phyloP scores from a whole-genome alignment of 2,113 vertebrate genomes.

The Smithornis capensis region DNA sequence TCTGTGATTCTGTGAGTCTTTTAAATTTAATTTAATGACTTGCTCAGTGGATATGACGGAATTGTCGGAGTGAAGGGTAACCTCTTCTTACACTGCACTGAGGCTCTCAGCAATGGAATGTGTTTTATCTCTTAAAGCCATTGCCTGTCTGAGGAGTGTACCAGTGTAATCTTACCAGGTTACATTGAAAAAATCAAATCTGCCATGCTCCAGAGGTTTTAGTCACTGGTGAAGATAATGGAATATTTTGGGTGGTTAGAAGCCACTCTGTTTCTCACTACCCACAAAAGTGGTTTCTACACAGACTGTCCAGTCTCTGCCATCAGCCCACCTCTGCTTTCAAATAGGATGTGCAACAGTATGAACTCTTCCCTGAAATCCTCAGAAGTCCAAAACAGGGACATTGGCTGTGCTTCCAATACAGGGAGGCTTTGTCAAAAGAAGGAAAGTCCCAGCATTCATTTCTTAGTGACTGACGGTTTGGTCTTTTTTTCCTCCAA shows the following conservation, averaged over 20 bases:
- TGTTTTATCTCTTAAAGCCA: rapidly evolving
- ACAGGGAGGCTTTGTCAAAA: neutral
- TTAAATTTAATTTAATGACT: neutral
- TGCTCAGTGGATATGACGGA: rapidly evolving
- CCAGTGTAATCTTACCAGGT: neutral
- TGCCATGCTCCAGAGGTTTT: too few species aligned
- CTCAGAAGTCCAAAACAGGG: neutral
- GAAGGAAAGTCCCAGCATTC: neutral
- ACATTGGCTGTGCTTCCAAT: neutral
- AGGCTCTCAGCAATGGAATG: rapidly evolving
- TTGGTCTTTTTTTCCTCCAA: neutral
- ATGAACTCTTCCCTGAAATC: neutral
- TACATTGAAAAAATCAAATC: too few species aligned
- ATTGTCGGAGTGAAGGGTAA: rapidly evolving
- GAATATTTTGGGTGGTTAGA: neutral
- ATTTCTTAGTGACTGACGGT: neutral
- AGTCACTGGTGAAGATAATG: neutral
- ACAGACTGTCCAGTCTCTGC: rapidly evolving
- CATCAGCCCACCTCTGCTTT: neutral
- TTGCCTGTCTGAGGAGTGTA: neutral
- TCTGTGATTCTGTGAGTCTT: too few species aligned
- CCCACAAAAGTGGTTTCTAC: neutral
- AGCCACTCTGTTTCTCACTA: rapidly evolving
- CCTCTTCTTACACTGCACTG: rapidly evolving
- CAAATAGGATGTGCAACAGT: too few species aligned